Evolutionary conservation across 2,797 vertebrate species (phyloP), one percentile per base, ranked within the genome.

Genomic region (Sorex maritimensis): DNA sequence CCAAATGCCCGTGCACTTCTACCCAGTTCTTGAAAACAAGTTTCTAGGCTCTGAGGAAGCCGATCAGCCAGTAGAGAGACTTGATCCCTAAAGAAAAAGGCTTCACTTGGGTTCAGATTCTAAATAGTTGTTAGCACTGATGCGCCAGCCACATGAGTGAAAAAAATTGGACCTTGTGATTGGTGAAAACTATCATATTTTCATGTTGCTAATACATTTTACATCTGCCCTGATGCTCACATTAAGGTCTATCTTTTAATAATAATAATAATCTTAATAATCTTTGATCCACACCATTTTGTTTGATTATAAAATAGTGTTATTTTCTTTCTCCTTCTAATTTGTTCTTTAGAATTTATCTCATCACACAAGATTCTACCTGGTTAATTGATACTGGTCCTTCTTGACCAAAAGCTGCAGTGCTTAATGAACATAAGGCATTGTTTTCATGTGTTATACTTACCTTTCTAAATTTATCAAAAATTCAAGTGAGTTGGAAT

Each of bases 341-440:
- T 68, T 83, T 71, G 1, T 82, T 11, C 78, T 86, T 75, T 21
- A 26, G 52, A 63, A 85, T 92, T 75, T 77, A 38, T 86, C 65
- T 82, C 52, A 8, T 79, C 3, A 82, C 8, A 78, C 23, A 85
- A 58, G 49, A 77, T 83, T 67, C n/a, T 28, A 19, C 92, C 91
- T 80, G 55, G 14, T 91, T 88, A 15, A 46, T 95, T 87, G 74
- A 61, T 82, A 84, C 41, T 82, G n/a, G 55, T 49, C 38, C 68
- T 85, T 91, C 46, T 86, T 87, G 63, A 61, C 78, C 75, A 77
- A 71, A 83, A 90, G 90, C 41, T 61, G 58, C n/a, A 84, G 55
- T 92, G 83, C 12, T 90, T 93, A 67, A 88, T 81, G 58, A 79
- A 61, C 13, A 65, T 6, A 65, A 24, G 23, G 34, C 4, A 68